Conservation (phyloP, 2,888 invertebrate genomes). For the Seladonia tumulorum region DNA sequence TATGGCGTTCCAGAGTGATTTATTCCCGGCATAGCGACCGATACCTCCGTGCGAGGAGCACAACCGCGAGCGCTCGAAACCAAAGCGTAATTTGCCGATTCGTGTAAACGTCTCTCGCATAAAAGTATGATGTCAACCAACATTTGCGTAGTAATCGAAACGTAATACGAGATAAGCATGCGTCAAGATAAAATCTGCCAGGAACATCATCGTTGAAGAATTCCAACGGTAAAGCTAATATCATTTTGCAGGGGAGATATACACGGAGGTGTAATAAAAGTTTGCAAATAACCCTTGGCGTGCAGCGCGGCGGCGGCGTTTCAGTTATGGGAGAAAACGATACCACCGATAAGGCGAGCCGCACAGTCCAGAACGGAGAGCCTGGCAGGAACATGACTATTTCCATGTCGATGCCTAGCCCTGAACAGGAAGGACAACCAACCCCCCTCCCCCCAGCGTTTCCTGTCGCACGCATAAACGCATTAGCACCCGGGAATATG, state of each 20-base stretch:
- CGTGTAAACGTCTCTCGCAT: background rate
- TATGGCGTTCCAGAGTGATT: background rate
- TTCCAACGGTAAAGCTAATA: constrained; percentile 12
- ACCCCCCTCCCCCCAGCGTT: constrained; percentile 42
- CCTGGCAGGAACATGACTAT: constrained; percentile 47
- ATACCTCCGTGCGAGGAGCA: background rate
- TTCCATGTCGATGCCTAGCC: constrained; percentile 29
- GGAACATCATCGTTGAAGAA: constrained; percentile 16
- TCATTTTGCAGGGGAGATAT: constrained; percentile 11
- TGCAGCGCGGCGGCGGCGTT: constrained; percentile 24
- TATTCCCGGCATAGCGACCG: background rate
- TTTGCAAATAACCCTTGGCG: constrained; percentile 12
- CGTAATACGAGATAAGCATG: background rate
- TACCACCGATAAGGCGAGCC: constrained; percentile 16
- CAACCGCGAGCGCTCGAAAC: background rate
- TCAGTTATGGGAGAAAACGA: constrained; percentile 64
- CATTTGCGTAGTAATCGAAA: background rate
- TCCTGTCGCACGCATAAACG: constrained; percentile 48
- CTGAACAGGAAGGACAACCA: constrained; percentile 56
- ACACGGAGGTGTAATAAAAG: constrained; percentile 33
- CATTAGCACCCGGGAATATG: constrained; percentile 41
- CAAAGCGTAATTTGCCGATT: background rate
- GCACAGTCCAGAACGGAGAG: background rate
- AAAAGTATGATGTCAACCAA: background rate
- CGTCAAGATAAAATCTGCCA: background rate